These are phyloP conservation scores for Catharus minimus DNA, from an alignment of 2,113 vertebrate species.

Conservation along the genomic window DNA sequence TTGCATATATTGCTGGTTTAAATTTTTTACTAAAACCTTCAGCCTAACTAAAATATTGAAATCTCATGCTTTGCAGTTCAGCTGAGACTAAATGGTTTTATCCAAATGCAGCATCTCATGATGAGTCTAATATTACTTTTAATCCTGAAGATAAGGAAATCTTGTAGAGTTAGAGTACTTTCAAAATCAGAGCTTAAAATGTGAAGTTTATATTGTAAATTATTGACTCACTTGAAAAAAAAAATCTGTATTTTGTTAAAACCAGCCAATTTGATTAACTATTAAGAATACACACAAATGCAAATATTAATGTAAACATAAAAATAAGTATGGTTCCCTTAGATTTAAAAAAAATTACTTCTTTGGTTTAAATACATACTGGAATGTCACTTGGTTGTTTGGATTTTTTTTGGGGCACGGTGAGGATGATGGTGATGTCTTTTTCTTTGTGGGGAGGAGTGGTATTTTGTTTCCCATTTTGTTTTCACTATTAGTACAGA, in stretches of 20 bases:
- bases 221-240: not conserved
- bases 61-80: not conserved
- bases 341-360: not conserved
- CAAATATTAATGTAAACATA: not conserved
- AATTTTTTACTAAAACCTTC: not conserved
- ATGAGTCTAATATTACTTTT: not conserved
- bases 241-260: not conserved
- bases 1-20: not conserved
- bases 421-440: accelerated
- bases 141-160: not conserved
- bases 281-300: not conserved
- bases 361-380: not conserved
- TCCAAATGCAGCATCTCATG: not conserved
- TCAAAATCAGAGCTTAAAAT: not conserved
- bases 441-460: accelerated
- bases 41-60: not conserved
- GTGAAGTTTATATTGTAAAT: not conserved
- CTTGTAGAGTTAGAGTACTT: not conserved
- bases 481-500: not conserved
- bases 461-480: not conserved
- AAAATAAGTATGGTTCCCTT: not conserved
- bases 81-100: not conserved
- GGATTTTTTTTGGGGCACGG: not conserved
- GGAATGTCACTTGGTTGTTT: not conserved
- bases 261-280: not conserved